phyloP scores from a whole-genome alignment of 2,888 invertebrate species.

The Xanthia icteritia region DNA sequence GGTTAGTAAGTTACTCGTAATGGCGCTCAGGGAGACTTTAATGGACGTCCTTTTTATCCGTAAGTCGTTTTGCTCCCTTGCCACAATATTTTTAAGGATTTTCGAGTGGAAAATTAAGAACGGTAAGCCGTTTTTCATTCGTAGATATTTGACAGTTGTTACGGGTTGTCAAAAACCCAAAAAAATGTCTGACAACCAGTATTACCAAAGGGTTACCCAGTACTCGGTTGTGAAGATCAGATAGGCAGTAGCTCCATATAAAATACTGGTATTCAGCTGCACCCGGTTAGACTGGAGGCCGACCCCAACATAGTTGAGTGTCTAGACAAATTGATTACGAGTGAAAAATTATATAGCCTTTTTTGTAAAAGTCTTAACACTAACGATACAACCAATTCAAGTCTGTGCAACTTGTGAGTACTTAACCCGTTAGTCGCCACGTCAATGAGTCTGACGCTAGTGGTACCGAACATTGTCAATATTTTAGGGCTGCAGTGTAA shows the following conservation, averaged over 20 bases:
- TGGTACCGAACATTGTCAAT: too few species aligned
- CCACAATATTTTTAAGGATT: background rate
- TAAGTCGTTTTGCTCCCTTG: background rate
- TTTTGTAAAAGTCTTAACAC: too few species aligned
- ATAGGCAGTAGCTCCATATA: background rate
- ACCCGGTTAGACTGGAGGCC: background rate
- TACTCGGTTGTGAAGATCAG: accelerated
- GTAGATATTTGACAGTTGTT: background rate
- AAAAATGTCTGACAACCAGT: background rate
- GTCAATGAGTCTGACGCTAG: too few species aligned
- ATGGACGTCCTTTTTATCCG: background rate
- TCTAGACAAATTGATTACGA: background rate
- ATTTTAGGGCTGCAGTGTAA: too few species aligned
- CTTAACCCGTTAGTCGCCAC: too few species aligned
- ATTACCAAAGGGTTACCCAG: background rate
- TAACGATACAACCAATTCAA: too few species aligned
- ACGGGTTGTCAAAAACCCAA: background rate
- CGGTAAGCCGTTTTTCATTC: background rate
- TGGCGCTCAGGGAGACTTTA: background rate
- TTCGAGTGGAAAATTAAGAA: background rate
- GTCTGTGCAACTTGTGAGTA: too few species aligned
- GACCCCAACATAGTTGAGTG: background rate
- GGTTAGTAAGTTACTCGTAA: background rate
- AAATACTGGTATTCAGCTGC: background rate
- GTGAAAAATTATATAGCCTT: too few species aligned